These are phyloP conservation scores for Dendrolimus punctatus DNA, from an alignment of 1,140 invertebrate genomes.

Conservation along the genomic window DNA sequence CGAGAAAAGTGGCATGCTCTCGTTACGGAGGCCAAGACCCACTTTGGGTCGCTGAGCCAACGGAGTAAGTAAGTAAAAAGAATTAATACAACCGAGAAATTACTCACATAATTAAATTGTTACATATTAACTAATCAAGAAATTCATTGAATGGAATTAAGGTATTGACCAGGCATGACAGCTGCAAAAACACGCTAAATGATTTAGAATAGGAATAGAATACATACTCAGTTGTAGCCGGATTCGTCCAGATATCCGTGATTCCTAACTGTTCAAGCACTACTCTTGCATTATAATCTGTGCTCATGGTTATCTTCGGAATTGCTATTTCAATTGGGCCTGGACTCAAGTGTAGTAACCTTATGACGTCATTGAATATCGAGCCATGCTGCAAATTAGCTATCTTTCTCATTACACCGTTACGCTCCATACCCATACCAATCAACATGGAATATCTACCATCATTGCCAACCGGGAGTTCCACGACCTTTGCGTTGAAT, in stretches of 20 bases:
- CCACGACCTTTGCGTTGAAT: constrained; percentile 8
- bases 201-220: background rate
- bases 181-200: no score
- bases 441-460: constrained; percentile 7
- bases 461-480: constrained; percentile 7
- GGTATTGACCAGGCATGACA: no score
- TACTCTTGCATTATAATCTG: constrained; percentile 2
- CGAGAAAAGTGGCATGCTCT: no score
- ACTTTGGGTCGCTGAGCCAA: no score
- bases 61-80: no score
- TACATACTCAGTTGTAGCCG: constrained; percentile 8
- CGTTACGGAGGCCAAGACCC: no score
- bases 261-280: constrained; percentile 11
- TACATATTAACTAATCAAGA: no score
- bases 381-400: background rate
- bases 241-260: constrained; percentile 9
- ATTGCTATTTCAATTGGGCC: constrained; percentile 4
- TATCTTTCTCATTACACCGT: background rate
- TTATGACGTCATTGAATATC: background rate
- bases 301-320: background rate
- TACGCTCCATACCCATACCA: constrained; percentile 2
- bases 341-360: background rate
- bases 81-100: no score
- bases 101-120: no score
- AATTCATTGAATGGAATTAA: no score